Base-by-base conservation (phyloP, 2,888 invertebrate species). In the Oligia strigilis region DNA sequence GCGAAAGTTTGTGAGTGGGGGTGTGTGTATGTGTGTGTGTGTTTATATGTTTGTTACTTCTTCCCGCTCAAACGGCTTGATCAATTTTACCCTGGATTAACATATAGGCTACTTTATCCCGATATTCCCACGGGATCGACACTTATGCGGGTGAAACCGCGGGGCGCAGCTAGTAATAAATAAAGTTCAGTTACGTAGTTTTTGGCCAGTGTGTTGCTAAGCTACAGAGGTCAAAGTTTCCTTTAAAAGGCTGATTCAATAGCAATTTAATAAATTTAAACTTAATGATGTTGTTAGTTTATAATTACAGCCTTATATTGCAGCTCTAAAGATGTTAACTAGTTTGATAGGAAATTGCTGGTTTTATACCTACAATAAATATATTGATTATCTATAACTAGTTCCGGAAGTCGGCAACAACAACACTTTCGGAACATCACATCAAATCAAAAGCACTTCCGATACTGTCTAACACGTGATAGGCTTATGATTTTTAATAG, bases 271-370 rank as follows among this genome's bases (percentile, higher is more conserved):
- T 64, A 17, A 64, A 17, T 64, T 17, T 64, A 64, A 19, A 19
- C 19, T 40, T 65, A 46, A 67, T 36, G 9, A 43, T 62, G 43
- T 2, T 43, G 29, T 71, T 71, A 14, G 13, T 62, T 1, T 43
- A 23, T 46, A 64, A 69, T 82, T 29, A 65, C 17, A 72, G 29
- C 29, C 9, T 43, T 49, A 23, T 65, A 80, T 65, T 72, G 8
- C n/a, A 81, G 64, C 5, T 69, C 62, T 40, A 49, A 82, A 69
- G 75, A 72, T 69, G 49, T 75, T 55, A 70, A 78, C 62, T 64
- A 78, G 67, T 74, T 84, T 69, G 19, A 29, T 19, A 64, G 75
- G 82, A 83, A 58, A 64, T 72, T 72, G 43, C 3, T 83, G 14
- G 36, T 72, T 40, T 5, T 71, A n/a, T n/a, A 40, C 11, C 71